Conservation (phyloP, 2,888 invertebrate genomes). For the Drosophila mercatorum region DNA sequence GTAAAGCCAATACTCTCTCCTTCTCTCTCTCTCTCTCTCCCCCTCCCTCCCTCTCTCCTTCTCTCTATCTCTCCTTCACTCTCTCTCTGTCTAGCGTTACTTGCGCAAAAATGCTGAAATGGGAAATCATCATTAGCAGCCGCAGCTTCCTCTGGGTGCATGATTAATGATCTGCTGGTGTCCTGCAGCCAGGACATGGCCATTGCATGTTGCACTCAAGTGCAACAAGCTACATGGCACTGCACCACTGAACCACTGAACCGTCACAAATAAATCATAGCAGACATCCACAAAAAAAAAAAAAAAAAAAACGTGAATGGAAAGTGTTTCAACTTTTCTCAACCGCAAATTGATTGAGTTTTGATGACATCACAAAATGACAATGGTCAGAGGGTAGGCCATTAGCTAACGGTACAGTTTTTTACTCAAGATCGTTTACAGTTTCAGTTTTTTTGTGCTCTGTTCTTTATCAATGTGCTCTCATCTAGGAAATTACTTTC, state of each 20-base stretch:
- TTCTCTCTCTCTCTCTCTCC: neutral
- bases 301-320: neutral
- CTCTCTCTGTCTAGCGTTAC: slow-evolving; percentile 11
- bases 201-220: slow-evolving; percentile 61
- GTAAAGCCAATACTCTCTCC: slow-evolving; percentile 13
- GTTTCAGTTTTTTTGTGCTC: slow-evolving; percentile 14
- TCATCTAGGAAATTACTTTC: slow-evolving; percentile 75
- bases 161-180: slow-evolving; percentile 64
- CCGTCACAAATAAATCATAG: slow-evolving; percentile 70
- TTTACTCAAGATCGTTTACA: slow-evolving; percentile 23
- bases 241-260: slow-evolving; percentile 62
- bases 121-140: slow-evolving; percentile 65
- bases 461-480: slow-evolving; percentile 68
- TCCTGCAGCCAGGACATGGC: slow-evolving; percentile 48
- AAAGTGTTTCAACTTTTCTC: slow-evolving; percentile 34
- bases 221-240: slow-evolving; percentile 55
- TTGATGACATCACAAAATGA: slow-evolving; percentile 64
- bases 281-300: slow-evolving; percentile 15
- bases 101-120: slow-evolving; percentile 36
- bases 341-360: slow-evolving; percentile 74
- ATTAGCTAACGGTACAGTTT: slow-evolving; percentile 33
- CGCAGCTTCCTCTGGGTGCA: slow-evolving; percentile 48
- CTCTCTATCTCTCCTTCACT: neutral
- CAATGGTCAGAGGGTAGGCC: slow-evolving; percentile 22
- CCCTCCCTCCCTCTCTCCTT: neutral